Base-by-base conservation (phyloP, 1,140 invertebrate species). In the Neocloeon triangulifer region DNA sequence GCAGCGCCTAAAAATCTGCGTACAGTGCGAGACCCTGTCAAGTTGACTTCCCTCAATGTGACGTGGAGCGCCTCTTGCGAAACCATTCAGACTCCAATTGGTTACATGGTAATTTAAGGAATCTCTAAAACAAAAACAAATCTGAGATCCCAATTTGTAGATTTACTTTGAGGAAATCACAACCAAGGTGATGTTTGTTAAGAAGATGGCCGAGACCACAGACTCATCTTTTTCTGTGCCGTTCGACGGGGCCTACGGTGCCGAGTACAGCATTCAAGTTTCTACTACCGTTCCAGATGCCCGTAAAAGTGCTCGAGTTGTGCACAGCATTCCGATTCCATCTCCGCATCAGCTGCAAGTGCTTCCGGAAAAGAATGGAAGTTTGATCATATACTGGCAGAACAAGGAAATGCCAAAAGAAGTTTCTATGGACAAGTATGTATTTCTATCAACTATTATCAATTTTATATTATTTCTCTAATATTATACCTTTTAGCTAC, bases 291-390 rank as follows among this genome's bases (percentile, higher is more conserved):
- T 7, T 19, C 38, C 41, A 7, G 49, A 49, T 36, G 57, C 61
- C 2, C 58, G 50, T 30, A 44, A 41, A 9, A 55, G 49, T 26
- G 52, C 49, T 15, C 47, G 54, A 18, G 50, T 62, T 2, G 38
- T 20, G 69, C 66, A 0, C 69, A 66, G 2, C 43, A n/a, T n/a
- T n/a, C n/a, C 50, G 5, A 57, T 78, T 25, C 49, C 61, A 12
- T 47, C 66, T n/a, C 76, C 77, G 2, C 57, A 61, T 45, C 67
- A 69, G 43, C 41, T 82, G 0, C 52, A 56, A 25, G 59, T 69
- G 4, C 48, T 59, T 29, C 49, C 55, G 2, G 50, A 62, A 41
- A 41, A 47, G 39, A 58, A 66, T 52, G 60, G 64, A 12, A 59
- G 59, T 36, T 65, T 66, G 39, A 46, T 69, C 35, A 46, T 79